Percentiles rank a stretch among this genome's conserved stretches.
Conservation (phyloP, 2,113 vertebrate genomes). For the Lophius piscatorius region DNA sequence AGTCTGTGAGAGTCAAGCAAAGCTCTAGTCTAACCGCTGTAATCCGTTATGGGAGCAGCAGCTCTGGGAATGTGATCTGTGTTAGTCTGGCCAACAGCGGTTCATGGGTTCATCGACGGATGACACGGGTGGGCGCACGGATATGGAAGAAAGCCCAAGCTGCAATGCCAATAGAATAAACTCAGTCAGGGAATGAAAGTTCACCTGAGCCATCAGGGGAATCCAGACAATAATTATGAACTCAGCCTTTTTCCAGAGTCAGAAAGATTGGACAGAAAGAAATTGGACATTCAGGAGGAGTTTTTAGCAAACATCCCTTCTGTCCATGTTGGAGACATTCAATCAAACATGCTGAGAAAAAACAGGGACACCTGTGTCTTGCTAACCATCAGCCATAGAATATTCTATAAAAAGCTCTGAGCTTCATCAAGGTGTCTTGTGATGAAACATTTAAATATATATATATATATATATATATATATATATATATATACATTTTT, state of each 20-base stretch:
- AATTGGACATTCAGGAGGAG: too few relatives aligned
- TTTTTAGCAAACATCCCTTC: too few relatives aligned
- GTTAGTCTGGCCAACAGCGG: slow-evolving; percentile 36
- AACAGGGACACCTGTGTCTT: too few relatives aligned
- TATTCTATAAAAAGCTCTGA: too few relatives aligned
- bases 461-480: too few relatives aligned
- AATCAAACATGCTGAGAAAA: too few relatives aligned
- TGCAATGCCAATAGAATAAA: not conserved
- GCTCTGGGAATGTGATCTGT: slow-evolving; percentile 50
- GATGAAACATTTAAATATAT: too few relatives aligned
- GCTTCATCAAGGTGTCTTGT: too few relatives aligned
- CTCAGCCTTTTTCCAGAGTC: not conserved
- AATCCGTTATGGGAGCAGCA: slow-evolving; percentile 41
- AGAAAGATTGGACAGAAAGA: not conserved
- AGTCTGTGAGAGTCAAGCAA: slow-evolving; percentile 22
- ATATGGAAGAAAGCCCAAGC: slow-evolving; percentile 3
- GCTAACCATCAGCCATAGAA: too few relatives aligned
- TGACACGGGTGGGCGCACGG: slow-evolving; percentile 3
- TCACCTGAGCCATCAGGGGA: not conserved
- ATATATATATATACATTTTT: too few relatives aligned
- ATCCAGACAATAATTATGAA: not conserved
- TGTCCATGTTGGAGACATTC: too few relatives aligned
- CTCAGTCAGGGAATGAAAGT: not conserved
- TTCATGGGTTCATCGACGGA: not conserved
- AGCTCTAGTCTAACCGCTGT: slow-evolving; percentile 35